Conservation (phyloP, 2,797 vertebrate genomes). For the Catamblyrhynchus diadema region DNA sequence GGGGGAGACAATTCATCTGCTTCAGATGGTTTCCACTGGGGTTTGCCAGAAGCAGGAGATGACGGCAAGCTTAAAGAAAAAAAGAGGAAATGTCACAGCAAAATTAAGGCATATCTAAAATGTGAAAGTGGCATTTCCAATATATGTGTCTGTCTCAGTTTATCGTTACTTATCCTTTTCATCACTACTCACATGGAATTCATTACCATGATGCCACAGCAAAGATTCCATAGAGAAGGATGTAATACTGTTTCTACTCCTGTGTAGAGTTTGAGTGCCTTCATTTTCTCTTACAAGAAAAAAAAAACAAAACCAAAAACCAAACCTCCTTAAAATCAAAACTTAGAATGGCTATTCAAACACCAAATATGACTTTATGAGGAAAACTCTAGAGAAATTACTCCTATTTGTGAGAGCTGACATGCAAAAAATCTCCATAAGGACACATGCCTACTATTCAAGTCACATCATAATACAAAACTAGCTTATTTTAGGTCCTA, state of each 20-base stretch:
- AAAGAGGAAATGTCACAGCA: neutral
- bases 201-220: neutral
- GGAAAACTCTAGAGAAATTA: neutral
- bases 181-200: neutral
- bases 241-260: neutral
- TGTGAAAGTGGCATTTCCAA: neutral
- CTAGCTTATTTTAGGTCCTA: neutral
- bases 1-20: constrained; percentile 69
- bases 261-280: neutral
- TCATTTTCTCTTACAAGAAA: neutral
- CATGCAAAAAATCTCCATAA: accelerated
- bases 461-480: neutral
- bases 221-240: neutral
- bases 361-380: neutral
- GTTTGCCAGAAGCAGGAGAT: constrained; percentile 83
- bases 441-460: neutral
- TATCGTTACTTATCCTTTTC: neutral
- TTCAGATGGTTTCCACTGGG: constrained; percentile 77
- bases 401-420: neutral
- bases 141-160: neutral
- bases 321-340: neutral
- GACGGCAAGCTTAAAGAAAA: constrained; percentile 82
- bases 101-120: constrained; percentile 34
- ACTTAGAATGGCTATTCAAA: neutral
- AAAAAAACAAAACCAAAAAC: neutral